Evolutionary conservation across 1,140 invertebrate species (phyloP).

Genomic region (Battus philenor): DNA sequence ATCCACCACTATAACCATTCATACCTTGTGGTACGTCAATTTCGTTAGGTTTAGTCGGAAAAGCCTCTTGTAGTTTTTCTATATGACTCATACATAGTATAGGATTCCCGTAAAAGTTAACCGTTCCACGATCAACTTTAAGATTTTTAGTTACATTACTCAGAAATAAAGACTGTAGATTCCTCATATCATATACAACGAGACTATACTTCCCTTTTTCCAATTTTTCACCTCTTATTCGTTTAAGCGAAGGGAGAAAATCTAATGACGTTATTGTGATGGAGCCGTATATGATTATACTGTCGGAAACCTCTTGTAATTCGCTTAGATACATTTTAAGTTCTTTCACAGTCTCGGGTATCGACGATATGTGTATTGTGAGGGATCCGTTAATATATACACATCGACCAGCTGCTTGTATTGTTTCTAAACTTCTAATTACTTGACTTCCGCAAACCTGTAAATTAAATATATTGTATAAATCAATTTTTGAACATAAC

Average conservation of each 20-base stretch:
- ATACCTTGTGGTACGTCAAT: constrained; percentile 37
- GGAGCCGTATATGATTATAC: constrained; percentile 83
- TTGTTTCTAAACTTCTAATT: constrained; percentile 33
- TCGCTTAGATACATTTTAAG: constrained; percentile 82
- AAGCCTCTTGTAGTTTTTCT: constrained; percentile 69
- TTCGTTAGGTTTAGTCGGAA: constrained; percentile 33
- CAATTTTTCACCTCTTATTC: constrained; percentile 58
- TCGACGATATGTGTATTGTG: constrained; percentile 40
- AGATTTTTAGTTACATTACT: constrained; percentile 65
- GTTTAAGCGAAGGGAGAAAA: constrained; percentile 82
- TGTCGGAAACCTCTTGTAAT: constrained; percentile 86
- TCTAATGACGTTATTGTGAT: constrained; percentile 85
- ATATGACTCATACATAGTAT: constrained; percentile 84
- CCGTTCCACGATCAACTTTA: constrained; percentile 77
- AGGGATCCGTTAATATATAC: constrained; percentile 70
- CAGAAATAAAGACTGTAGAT: constrained; percentile 81
- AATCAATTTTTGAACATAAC: too few species aligned
- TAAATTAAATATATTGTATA: too few species aligned
- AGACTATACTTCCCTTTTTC: constrained; percentile 80
- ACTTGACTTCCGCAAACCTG: constrained; percentile 43
- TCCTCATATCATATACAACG: constrained; percentile 83
- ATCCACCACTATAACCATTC: constrained; percentile 54
- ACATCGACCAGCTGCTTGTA: constrained; percentile 47
- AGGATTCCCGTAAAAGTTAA: constrained; percentile 87
- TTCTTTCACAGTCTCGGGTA: constrained; percentile 79